Base-by-base conservation (phyloP, 2,797 vertebrate species). In the Galago senegalensis region DNA sequence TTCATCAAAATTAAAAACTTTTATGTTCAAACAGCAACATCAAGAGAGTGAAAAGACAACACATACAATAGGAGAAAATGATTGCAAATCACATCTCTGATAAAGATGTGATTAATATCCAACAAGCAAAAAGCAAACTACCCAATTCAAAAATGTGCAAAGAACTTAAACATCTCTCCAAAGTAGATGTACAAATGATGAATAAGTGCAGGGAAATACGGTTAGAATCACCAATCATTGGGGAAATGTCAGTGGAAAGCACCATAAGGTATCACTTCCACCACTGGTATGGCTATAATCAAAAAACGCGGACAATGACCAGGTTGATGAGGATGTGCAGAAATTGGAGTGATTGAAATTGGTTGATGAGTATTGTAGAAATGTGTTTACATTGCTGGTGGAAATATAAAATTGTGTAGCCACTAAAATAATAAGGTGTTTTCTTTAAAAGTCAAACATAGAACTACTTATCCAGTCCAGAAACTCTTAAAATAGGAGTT, bases 1-100 rank as follows among this genome's bases (percentile, higher is more conserved):
- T 69, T 84, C 31, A 94, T 14, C 31, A 84, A 89, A 89, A 89
- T 34, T 69, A 76, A 83, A 75, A 40, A 18, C 56, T 58, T 67
- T 63, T 46, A 21, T 56, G 8, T 25, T 53, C 4, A 23, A 69
- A 89, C 16, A 10, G 61, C 29, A 89, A 37, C 31, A 56, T 69
- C 8, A 60, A 69, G 25, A 85, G 12, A 77, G 5, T 46, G 21
- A 70, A 49, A 49, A 70, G 56, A 58, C 56, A 17, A 79, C 37
- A 79, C 61, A 34, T 7, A 67, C 1, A 70, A 60, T 43, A 9
- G 29, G 13, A 10, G 21, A 58, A 79, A 73, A 81, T 91, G 31
- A 76, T 46, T 60, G 49, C 11, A 67, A 25, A 34, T 67, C 49
- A 77, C 31, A 49, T n/a, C 61, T 77, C n/a, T 58, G 53, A 56